These are phyloP conservation scores for Triplophysa bombifrons DNA, from an alignment of 2,797 vertebrate genomes.

Conservation along the genomic window DNA sequence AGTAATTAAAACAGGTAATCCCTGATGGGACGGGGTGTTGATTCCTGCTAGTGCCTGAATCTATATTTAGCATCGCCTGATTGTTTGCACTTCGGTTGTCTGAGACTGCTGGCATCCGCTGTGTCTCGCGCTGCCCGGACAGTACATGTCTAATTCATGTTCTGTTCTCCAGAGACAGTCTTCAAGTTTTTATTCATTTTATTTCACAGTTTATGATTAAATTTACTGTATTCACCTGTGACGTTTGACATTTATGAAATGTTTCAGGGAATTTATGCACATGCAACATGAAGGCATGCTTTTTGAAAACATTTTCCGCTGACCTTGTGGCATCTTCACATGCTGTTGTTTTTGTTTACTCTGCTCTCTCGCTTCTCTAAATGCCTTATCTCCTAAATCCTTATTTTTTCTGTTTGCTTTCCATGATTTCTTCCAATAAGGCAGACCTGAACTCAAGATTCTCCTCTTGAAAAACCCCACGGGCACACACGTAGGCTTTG, in stretches of 20 bases:
- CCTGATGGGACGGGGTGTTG: conserved; percentile 65
- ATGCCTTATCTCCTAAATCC: neutral
- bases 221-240: conserved; percentile 25
- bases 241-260: neutral
- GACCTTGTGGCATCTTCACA: conserved; percentile 7
- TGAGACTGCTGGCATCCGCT: conserved; percentile 43
- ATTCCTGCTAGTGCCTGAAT: conserved; percentile 55
- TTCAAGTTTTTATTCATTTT: conserved; percentile 25
- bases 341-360: neutral
- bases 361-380: neutral
- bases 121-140: conserved; percentile 21
- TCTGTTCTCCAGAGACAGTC: conserved; percentile 9
- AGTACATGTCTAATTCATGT: conserved; percentile 34
- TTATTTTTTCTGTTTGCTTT: neutral
- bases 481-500: neutral
- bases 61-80: conserved; percentile 55
- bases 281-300: neutral
- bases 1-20: conserved; percentile 80
- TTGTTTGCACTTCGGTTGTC: conserved; percentile 19
- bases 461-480: too few relatives aligned
- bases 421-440: neutral
- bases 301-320: neutral
- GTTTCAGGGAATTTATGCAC: neutral
- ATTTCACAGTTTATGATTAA: conserved; percentile 11
- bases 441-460: neutral